Evolutionary conservation across 1,140 invertebrate species (phyloP).

Genomic region (Platorchestia sp.): DNA sequence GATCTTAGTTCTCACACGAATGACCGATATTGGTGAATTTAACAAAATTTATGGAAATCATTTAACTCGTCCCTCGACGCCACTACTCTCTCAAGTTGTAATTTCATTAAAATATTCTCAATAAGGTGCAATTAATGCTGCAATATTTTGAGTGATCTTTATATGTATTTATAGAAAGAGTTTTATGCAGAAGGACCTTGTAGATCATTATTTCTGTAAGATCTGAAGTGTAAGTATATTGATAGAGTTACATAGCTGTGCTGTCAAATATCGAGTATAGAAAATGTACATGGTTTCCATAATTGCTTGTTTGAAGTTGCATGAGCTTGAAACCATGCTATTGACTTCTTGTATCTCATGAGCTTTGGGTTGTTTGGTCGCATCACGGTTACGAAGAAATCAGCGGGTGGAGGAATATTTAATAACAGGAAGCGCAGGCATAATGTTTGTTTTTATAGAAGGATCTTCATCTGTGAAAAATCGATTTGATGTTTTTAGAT

Average conservation of each 20-base stretch:
- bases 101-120: not conserved
- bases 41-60: not conserved
- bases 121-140: not conserved
- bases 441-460: no score
- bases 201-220: not conserved
- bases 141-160: not conserved
- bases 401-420: no score
- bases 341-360: not conserved
- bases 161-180: not conserved
- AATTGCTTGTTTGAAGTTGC: not conserved
- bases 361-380: no score
- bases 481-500: no score
- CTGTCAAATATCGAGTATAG: not conserved
- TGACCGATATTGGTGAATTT: not conserved
- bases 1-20: not conserved
- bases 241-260: not conserved
- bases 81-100: not conserved
- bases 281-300: not conserved
- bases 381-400: no score
- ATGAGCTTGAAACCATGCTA: not conserved
- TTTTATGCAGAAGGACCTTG: not conserved
- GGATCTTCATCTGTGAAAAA: no score
- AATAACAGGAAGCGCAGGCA: no score
- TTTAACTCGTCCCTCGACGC: not conserved
- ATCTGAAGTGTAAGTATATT: not conserved